A percentile compares a stretch with the other conserved stretches of the same genome.
phyloP scores from a whole-genome alignment of 2,113 vertebrate genomes.

The Antennarius striatus region DNA sequence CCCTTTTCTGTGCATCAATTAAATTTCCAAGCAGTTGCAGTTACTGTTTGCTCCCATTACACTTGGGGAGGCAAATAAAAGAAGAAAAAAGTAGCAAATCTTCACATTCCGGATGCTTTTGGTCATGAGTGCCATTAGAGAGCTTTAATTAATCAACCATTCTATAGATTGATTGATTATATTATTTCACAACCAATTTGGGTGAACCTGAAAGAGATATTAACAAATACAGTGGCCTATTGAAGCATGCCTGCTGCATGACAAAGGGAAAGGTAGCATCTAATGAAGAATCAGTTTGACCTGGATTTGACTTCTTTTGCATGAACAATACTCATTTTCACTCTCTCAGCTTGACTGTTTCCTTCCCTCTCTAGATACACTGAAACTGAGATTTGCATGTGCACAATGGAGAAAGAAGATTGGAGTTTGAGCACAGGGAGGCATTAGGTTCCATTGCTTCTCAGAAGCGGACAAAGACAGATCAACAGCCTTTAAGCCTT shows the following conservation, averaged over 20 bases:
- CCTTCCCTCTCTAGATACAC: slow-evolving; percentile 38
- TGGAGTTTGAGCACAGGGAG: slow-evolving; percentile 32
- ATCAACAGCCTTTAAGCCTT: slow-evolving; percentile 65
- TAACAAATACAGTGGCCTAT: background rate
- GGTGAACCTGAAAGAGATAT: background rate
- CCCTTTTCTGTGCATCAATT: no score
- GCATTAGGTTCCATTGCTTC: slow-evolving; percentile 38
- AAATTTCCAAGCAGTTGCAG: no score
- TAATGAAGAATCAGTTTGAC: slow-evolving; percentile 63
- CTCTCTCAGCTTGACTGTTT: slow-evolving; percentile 33
- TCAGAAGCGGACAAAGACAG: slow-evolving; percentile 62
- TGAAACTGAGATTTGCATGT: slow-evolving; percentile 58
- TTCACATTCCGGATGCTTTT: background rate
- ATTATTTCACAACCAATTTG: background rate
- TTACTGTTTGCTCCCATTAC: no score
- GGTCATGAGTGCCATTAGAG: background rate
- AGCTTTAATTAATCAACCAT: background rate
- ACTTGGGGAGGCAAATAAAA: no score
- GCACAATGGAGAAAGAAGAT: slow-evolving; percentile 34
- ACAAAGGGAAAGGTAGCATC: slow-evolving; percentile 20
- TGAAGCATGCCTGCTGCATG: background rate
- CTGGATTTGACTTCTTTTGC: slow-evolving; percentile 65
- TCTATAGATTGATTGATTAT: background rate
- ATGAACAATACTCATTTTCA: slow-evolving; percentile 58
- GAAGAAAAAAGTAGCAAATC: background rate